Percentiles rank a stretch among this genome's conserved stretches.
Evolutionary conservation across 2,113 vertebrate species (phyloP).

Genomic region (Tricholaema leucomelas): DNA sequence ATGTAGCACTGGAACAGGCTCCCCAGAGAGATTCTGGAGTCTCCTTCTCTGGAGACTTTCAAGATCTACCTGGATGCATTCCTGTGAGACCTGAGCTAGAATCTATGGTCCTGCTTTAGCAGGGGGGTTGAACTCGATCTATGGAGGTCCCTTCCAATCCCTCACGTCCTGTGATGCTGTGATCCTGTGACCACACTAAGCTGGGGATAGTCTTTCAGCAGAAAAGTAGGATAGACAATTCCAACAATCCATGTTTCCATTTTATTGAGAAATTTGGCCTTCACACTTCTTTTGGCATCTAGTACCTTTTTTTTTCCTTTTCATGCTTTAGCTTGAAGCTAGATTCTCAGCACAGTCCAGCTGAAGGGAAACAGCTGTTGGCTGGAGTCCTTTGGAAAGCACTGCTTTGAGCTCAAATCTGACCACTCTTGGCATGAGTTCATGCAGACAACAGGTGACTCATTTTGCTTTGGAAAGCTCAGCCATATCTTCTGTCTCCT

Average conservation of each 20-base stretch:
- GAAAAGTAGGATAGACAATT: not conserved
- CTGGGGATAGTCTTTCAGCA: not conserved
- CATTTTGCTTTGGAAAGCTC: not conserved
- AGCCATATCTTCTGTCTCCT: not conserved
- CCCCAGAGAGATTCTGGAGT: too few species aligned
- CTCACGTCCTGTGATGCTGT: too few species aligned
- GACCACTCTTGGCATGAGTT: constrained; percentile 19
- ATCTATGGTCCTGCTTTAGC: too few species aligned
- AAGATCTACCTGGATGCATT: too few species aligned
- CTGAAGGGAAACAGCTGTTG: constrained; percentile 61
- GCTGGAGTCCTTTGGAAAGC: constrained; percentile 36
- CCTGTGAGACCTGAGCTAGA: too few species aligned
- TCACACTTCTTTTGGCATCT: not conserved
- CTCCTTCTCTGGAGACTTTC: too few species aligned
- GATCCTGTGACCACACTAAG: not conserved
- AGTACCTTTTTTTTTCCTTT: constrained; percentile 13
- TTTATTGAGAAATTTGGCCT: not conserved
- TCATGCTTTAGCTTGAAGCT: constrained; percentile 9
- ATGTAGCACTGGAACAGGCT: too few species aligned
- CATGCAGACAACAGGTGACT: constrained; percentile 62
- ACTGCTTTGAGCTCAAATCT: constrained; percentile 3
- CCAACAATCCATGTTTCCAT: not conserved
- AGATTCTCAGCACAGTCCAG: constrained; percentile 27
- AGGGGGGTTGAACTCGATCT: too few species aligned
- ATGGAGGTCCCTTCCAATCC: too few species aligned